phyloP scores from a whole-genome alignment of 2,797 vertebrate genomes.

The Gouania willdenowi region DNA sequence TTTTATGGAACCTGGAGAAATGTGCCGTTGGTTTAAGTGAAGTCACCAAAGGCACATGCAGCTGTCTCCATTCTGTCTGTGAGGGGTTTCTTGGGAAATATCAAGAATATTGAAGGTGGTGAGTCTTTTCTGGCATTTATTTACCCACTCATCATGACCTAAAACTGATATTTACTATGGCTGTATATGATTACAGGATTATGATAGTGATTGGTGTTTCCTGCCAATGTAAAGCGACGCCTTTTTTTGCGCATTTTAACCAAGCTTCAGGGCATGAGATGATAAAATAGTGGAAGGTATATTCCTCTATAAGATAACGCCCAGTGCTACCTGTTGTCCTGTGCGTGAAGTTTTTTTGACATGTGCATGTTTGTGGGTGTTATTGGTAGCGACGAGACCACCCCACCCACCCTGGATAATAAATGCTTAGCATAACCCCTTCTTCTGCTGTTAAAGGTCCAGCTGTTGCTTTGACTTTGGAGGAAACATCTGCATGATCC shows the following conservation, averaged over 20 bases:
- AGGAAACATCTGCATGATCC: conserved; percentile 2
- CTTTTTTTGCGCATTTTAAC: no score
- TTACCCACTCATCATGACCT: no score
- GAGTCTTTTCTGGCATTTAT: conserved; percentile 68
- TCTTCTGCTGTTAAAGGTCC: conserved; percentile 3
- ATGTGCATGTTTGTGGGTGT: not conserved
- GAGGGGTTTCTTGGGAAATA: conserved; percentile 52
- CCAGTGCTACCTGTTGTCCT: no score
- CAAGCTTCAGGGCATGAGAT: no score
- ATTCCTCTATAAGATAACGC: no score
- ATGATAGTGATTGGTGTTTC: no score
- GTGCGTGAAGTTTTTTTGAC: conserved; percentile 12
- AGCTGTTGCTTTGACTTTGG: conserved; percentile 11
- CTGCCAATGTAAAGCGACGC: no score
- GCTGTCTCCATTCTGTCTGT: conserved; percentile 40
- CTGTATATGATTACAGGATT: no score
- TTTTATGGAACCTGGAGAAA: conserved; percentile 47
- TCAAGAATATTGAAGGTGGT: conserved; percentile 64
- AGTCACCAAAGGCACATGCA: conserved; percentile 47
- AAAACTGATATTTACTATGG: no score
- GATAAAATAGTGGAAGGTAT: no score
- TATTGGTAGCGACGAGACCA: conserved; percentile 4
- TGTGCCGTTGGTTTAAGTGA: conserved; percentile 59
- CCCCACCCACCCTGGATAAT: conserved; percentile 35
- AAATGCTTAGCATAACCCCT: conserved; percentile 18